Percentiles rank a stretch among this genome's conserved stretches.
Evolutionary conservation across 2,113 vertebrate species (phyloP).

Genomic region (Callopanchax toddi): DNA sequence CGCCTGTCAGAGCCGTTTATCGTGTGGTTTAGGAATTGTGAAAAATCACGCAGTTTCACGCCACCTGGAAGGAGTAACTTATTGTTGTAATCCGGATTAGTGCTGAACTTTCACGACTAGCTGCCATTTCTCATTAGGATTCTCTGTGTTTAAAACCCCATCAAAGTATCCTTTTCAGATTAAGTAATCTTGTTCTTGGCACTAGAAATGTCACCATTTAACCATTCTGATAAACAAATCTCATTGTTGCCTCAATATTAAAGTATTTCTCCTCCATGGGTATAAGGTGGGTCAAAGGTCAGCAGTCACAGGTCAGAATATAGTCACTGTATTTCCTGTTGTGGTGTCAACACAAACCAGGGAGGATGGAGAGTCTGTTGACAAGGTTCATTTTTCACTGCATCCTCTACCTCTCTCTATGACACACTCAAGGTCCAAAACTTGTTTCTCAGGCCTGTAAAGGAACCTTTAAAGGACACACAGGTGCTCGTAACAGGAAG

Average conservation of each 20-base stretch:
- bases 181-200: neutral
- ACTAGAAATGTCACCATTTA: no score
- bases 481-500: conserved; percentile 17
- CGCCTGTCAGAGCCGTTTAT: conserved; percentile 38
- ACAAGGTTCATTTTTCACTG: conserved; percentile 68
- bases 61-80: conserved; percentile 51
- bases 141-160: conserved; percentile 19
- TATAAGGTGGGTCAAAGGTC: conserved; percentile 43
- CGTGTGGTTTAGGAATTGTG: conserved; percentile 44
- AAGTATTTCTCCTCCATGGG: neutral
- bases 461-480: conserved; percentile 52
- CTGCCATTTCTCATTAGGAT: conserved; percentile 37
- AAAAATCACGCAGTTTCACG: conserved; percentile 58
- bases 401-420: conserved; percentile 35
- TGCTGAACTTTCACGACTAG: conserved; percentile 21
- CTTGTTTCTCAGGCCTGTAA: conserved; percentile 43
- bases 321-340: conserved; percentile 66
- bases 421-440: conserved; percentile 57
- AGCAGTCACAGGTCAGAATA: conserved; percentile 53
- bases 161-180: conserved; percentile 8
- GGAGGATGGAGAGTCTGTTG: conserved; percentile 64
- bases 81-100: conserved; percentile 66
- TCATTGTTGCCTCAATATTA: no score
- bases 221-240: no score
- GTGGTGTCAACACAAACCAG: conserved; percentile 66